phyloP scores from a whole-genome alignment of 2,888 invertebrate genomes.

The Oxyteleia sp. region DNA sequence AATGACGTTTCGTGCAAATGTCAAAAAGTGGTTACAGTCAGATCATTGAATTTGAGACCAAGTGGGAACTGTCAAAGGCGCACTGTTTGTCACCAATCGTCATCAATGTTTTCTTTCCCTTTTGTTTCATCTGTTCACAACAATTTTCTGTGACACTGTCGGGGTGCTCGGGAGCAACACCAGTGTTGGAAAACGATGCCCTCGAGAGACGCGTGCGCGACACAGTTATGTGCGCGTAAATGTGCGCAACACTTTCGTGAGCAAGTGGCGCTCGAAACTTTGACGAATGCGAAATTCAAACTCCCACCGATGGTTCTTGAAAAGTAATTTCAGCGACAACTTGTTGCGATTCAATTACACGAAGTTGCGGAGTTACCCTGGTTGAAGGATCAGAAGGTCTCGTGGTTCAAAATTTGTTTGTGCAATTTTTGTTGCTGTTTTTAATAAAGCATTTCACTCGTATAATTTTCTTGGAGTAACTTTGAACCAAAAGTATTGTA shows the following conservation, averaged over 20 bases:
- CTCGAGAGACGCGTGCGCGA: constrained; percentile 76
- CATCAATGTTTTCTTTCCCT: neutral
- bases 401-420: too few species aligned
- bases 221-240: constrained; percentile 76
- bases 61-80: neutral
- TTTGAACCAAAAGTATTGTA: too few species aligned
- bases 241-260: constrained; percentile 73
- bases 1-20: neutral
- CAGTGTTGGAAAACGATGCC: constrained; percentile 70
- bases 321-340: neutral
- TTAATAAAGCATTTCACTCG: too few species aligned
- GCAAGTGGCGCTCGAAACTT: constrained; percentile 39
- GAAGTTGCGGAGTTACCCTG: neutral
- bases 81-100: neutral
- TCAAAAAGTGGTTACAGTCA: neutral
- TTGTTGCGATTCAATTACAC: neutral
- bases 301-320: neutral
- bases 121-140: neutral
- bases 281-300: constrained; percentile 19
- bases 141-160: constrained; percentile 38
- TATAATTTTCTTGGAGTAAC: too few species aligned
- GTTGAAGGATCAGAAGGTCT: too few species aligned
- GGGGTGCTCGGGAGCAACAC: constrained; percentile 33
- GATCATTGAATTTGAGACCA: neutral
- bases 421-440: too few species aligned